Evolutionary conservation across 2,113 vertebrate genomes (phyloP).

Genomic region (Indicator maculatus): DNA sequence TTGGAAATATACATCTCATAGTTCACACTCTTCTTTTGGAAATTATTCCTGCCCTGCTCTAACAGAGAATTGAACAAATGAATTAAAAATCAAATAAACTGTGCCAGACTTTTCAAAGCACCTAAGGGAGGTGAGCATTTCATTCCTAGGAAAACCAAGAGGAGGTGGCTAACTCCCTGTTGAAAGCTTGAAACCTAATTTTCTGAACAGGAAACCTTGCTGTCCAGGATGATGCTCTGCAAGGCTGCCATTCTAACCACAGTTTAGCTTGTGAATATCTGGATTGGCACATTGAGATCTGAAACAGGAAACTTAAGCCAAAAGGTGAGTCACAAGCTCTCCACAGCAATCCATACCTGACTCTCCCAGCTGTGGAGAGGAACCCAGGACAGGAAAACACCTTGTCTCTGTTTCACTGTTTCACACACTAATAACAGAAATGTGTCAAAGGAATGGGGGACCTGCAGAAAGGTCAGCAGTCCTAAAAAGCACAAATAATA

Average conservation of each 20-base stretch:
- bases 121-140: neutral
- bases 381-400: accelerated
- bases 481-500: neutral
- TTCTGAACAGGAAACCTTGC: neutral
- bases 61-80: neutral
- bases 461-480: neutral
- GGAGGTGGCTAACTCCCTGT: neutral
- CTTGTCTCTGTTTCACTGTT: neutral
- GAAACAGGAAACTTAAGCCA: neutral
- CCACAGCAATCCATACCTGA: neutral
- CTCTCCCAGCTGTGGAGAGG: neutral
- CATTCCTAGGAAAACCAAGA: neutral
- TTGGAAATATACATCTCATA: neutral
- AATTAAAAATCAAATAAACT: neutral
- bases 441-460: neutral
- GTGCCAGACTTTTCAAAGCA: neutral
- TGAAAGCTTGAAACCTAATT: neutral
- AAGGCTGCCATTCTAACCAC: neutral
- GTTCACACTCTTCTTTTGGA: neutral
- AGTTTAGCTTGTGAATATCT: neutral
- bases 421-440: neutral
- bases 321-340: neutral
- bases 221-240: neutral
- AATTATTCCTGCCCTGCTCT: neutral
- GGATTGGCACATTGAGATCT: neutral